phyloP scores from a whole-genome alignment of 2,797 vertebrate species.

The Acanthopagrus latus region DNA sequence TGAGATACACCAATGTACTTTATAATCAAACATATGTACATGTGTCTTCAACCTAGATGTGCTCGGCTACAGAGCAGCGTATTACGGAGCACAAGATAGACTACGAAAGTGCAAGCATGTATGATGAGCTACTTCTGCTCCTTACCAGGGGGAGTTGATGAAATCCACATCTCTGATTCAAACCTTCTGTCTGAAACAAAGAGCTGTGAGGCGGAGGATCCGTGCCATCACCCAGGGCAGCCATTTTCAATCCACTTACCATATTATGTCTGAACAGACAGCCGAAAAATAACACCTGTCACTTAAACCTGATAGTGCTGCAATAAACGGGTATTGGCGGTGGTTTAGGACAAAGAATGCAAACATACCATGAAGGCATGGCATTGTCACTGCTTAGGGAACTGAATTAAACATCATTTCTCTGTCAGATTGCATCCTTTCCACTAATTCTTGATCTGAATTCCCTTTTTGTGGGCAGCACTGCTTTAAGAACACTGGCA shows the following conservation, averaged over 20 bases:
- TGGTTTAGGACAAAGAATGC: constrained; percentile 38
- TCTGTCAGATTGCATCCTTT: constrained; percentile 34
- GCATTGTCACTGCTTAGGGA: constrained; percentile 11
- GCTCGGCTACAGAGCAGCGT: constrained; percentile 46
- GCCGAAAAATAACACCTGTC: constrained; percentile 61
- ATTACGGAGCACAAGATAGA: constrained; percentile 8
- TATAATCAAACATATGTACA: constrained; percentile 40
- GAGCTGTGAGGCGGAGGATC: constrained; percentile 41
- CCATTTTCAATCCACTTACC: constrained; percentile 63
- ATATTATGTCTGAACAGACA: constrained; percentile 69
- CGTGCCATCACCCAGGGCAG: constrained; percentile 59
- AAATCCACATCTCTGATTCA: constrained; percentile 67
- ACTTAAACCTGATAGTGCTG: constrained; percentile 28
- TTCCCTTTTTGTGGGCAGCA: constrained; percentile 21
- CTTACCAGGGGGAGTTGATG: constrained; percentile 44
- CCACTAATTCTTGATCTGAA: constrained; percentile 31
- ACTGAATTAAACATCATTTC: constrained; percentile 8
- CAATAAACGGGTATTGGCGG: constrained; percentile 17
- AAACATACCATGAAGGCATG: constrained; percentile 19
- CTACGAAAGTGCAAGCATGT: constrained; percentile 31
- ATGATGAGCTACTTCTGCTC: constrained; percentile 54
- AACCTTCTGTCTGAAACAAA: constrained; percentile 70
- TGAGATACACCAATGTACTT: constrained; percentile 22
- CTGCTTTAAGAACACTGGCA: constrained; percentile 26
- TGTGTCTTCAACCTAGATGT: constrained; percentile 16